Base-by-base conservation (phyloP, 2,113 vertebrate genomes). In the Ginglymostoma cirratum region DNA sequence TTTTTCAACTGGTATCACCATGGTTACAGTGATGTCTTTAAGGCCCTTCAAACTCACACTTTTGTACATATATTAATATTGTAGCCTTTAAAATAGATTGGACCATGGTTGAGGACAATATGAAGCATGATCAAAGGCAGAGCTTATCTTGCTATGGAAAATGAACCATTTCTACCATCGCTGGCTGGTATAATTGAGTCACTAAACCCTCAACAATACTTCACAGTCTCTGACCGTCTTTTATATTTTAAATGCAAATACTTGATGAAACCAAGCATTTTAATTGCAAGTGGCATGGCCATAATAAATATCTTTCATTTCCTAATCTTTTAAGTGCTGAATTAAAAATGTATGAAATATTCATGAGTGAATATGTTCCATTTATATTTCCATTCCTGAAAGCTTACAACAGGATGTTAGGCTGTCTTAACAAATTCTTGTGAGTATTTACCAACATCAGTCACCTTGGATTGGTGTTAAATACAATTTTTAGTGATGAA, bases 121-220 rank as follows among this genome's bases (percentile, higher is more conserved):
- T 34, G 61, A 67, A 38, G 55, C 38, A 38, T 93, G 89, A 42
- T 93, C 89, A 66, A 93, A 93, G 89, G 23, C n/a, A 55, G 14
- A 55, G 48, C 87, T 34, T 66, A 93, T n/a, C 61, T 38, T 93
- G 38, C 61, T 93, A 6, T 93, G 2, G 65, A 61, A 93, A 61
- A 93, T 93, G 61, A 67, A 93, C 89, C 17, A 93, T 61, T 15
- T 93, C 89, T 93, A 61, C 61, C 89, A 19, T 93, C 21, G 38
- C 89, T 93, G 89, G 89, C 61, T 93, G 61, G 89, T 0, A 67
- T 93, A 93, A 67, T 93, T 93, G 61, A 93, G 61, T 93, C 89
- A 42, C 89, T 93, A 93, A 93, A 93, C 34, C 61, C n/a, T 65
- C n/a, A 93, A 90, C 61, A 93, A 93, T 93, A 93, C 14, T 66